Percentiles rank a stretch among this genome's conserved stretches.
Evolutionary conservation across 2,888 invertebrate genomes (phyloP).

Genomic region (Sycophila texana): DNA sequence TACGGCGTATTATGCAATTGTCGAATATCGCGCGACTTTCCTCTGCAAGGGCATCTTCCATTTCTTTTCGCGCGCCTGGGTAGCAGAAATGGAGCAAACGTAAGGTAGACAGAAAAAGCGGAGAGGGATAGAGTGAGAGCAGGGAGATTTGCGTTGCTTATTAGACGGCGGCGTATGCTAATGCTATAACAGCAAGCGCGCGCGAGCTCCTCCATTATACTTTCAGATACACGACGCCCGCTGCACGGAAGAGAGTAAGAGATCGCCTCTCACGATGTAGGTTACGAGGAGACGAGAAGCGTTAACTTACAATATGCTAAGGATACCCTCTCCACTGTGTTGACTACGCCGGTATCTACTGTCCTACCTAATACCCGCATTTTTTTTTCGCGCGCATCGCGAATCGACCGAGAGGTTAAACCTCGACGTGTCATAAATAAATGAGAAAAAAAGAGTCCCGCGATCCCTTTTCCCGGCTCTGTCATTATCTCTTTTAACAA

Average conservation of each 20-base stretch:
- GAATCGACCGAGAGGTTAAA: not conserved
- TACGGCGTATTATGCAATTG: conserved; percentile 11
- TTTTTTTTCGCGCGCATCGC: not conserved
- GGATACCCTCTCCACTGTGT: not conserved
- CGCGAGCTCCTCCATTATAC: conserved; percentile 61
- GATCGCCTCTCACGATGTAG: conserved; percentile 60
- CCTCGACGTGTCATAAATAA: no score
- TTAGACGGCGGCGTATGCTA: conserved; percentile 67
- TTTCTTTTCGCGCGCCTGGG: conserved; percentile 1
- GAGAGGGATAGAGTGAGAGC: no score
- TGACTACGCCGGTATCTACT: not conserved
- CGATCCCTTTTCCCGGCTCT: not conserved
- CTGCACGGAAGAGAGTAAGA: conserved; percentile 52
- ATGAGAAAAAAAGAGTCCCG: no score
- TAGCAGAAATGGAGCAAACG: no score
- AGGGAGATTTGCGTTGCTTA: conserved; percentile 68
- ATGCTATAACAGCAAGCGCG: conserved; percentile 60
- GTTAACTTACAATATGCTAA: conserved; percentile 44
- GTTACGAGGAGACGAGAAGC: conserved; percentile 59
- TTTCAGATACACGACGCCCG: conserved; percentile 64
- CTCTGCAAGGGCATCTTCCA: conserved; percentile 58
- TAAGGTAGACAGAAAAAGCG: no score
- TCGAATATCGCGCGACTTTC: conserved; percentile 4
- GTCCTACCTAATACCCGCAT: not conserved
- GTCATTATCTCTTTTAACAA: not conserved